Conservation (phyloP, 2,888 invertebrate species). For the Labia minor region DNA sequence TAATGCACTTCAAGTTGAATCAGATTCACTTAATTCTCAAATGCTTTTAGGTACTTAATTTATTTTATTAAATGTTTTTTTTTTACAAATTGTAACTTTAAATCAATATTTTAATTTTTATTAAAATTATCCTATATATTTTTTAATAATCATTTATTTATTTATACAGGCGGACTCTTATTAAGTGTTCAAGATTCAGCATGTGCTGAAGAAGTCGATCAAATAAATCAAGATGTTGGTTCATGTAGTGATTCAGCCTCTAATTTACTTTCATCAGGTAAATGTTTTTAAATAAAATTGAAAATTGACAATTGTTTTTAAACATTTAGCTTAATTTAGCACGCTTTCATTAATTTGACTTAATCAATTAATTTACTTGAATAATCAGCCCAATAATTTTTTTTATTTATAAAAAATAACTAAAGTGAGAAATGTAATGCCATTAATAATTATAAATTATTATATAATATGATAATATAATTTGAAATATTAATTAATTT, state of each 20-base stretch:
- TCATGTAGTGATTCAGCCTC: constrained; percentile 43
- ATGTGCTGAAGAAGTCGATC: constrained; percentile 59
- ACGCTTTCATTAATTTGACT: neutral
- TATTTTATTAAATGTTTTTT: constrained; percentile 21
- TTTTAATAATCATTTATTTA: neutral
- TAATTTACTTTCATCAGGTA: constrained; percentile 62
- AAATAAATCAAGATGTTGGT: constrained; percentile 39
- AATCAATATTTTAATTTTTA: constrained; percentile 15
- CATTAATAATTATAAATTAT: no score
- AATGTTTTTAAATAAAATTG: constrained; percentile 26
- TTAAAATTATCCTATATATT: neutral
- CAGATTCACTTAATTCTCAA: constrained; percentile 76
- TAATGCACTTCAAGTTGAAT: constrained; percentile 72
- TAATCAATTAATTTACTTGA: neutral
- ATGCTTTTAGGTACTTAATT: constrained; percentile 70
- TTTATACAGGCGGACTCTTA: constrained; percentile 55
- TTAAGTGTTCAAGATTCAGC: constrained; percentile 71
- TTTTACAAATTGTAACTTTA: constrained; percentile 4
- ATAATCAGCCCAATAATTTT: neutral
- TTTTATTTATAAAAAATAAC: no score
- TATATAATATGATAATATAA: no score
- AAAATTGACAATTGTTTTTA: constrained; percentile 2
- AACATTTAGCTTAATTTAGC: constrained; percentile 3
- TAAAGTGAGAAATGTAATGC: no score
- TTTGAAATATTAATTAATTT: no score